Conservation (phyloP, 2,113 vertebrate genomes). For the Lucifuga dentata region DNA sequence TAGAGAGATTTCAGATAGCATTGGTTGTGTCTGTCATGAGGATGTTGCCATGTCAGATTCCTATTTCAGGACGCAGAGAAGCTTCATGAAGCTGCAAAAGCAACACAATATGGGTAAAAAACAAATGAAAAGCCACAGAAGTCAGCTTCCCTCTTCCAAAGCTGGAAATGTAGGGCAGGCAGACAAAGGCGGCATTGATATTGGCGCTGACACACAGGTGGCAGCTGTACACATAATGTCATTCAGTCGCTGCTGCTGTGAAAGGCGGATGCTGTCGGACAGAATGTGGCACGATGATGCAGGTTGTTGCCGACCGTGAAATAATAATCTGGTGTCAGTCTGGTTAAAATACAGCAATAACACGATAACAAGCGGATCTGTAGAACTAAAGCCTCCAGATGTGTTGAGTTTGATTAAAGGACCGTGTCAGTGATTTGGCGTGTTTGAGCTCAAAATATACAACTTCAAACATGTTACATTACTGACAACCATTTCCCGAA, state of each 20-base stretch:
- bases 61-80: constrained; percentile 25
- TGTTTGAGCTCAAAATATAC: too few relatives aligned
- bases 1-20: background rate
- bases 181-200: constrained; percentile 69
- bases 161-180: constrained; percentile 47
- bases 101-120: constrained; percentile 28
- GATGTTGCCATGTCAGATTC: constrained; percentile 24
- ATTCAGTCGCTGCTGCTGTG: constrained; percentile 48
- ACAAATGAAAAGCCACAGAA: constrained; percentile 57
- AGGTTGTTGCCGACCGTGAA: constrained; percentile 5
- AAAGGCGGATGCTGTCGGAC: constrained; percentile 62
- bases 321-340: constrained; percentile 13
- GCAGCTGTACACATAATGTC: constrained; percentile 72
- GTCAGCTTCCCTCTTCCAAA: constrained; percentile 56
- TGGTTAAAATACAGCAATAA: background rate
- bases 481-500: too few relatives aligned
- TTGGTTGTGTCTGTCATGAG: background rate
- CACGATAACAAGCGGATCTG: background rate
- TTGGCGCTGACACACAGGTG: constrained; percentile 60
- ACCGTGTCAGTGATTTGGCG: too few relatives aligned
- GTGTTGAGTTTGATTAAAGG: too few relatives aligned
- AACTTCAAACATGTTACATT: too few relatives aligned
- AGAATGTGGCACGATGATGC: constrained; percentile 24
- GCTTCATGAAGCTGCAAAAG: constrained; percentile 28
- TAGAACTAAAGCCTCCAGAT: too few relatives aligned